These are phyloP conservation scores for Alcis repandata DNA, from an alignment of 2,888 invertebrate genomes.

Conservation along the genomic window DNA sequence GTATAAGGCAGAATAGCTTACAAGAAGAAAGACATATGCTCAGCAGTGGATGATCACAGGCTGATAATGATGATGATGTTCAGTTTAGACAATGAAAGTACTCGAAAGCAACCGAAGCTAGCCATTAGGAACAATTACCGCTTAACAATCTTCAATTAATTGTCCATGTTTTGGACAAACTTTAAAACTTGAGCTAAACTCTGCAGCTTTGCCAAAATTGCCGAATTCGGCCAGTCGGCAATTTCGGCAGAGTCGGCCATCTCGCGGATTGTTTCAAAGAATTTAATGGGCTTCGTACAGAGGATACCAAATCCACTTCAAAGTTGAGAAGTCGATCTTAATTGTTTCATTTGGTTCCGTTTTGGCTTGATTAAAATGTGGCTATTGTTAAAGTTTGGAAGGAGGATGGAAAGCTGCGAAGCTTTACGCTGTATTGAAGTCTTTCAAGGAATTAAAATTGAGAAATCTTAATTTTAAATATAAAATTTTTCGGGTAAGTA, in stretches of 20 bases:
- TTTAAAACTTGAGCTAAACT: constrained; percentile 5
- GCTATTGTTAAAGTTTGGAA: constrained; percentile 44
- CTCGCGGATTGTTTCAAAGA: constrained; percentile 65
- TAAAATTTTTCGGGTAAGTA: background rate
- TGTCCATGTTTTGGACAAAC: constrained; percentile 31
- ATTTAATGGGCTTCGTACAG: constrained; percentile 59
- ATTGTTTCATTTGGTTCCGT: constrained; percentile 46
- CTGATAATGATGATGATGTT: no score
- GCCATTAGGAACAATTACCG: constrained; percentile 26
- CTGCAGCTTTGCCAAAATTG: constrained; percentile 44
- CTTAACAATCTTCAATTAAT: constrained; percentile 10
- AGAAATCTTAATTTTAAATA: background rate
- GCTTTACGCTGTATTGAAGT: constrained; percentile 8
- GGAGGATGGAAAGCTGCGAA: constrained; percentile 30
- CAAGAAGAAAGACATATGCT: no score
- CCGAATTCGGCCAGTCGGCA: constrained; percentile 44
- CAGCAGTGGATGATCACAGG: no score
- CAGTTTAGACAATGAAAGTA: no score
- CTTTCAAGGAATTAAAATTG: constrained; percentile 27
- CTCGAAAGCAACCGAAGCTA: constrained; percentile 5
- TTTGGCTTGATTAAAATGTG: constrained; percentile 45
- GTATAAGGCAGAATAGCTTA: no score
- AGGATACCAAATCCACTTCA: constrained; percentile 32
- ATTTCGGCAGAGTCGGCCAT: constrained; percentile 46
- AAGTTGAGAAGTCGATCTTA: constrained; percentile 44